Percentiles rank a stretch among this genome's conserved stretches.
Evolutionary conservation across 2,113 vertebrate species (phyloP).

Genomic region (Campylorhamphus procurvoides): DNA sequence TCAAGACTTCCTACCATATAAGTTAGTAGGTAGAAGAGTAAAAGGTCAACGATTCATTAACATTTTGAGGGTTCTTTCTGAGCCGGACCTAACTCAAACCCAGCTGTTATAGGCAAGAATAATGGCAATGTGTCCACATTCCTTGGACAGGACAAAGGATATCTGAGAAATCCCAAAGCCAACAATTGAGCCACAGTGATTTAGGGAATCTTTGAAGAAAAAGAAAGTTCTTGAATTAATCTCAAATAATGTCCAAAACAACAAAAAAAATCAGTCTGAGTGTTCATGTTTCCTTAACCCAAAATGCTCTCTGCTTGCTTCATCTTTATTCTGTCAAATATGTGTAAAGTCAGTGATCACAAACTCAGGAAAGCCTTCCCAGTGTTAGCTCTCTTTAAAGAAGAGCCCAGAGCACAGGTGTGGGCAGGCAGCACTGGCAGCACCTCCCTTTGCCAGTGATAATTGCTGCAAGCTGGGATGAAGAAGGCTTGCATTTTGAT

Average conservation of each 20-base stretch:
- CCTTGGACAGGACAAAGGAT: neutral
- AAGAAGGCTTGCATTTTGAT: neutral
- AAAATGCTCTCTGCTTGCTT: neutral
- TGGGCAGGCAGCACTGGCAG: neutral
- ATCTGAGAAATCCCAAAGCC: neutral
- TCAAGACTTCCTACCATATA: neutral
- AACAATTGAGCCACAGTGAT: neutral
- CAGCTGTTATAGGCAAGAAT: neutral
- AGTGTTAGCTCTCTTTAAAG: neutral
- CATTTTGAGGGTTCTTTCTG: neutral
- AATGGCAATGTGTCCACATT: neutral
- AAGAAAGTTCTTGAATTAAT: neutral
- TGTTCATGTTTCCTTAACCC: neutral
- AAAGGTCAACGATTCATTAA: neutral
- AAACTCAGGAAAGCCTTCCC: neutral
- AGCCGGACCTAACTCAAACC: neutral
- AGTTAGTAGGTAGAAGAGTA: neutral
- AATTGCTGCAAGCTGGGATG: neutral
- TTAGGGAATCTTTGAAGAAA: neutral
- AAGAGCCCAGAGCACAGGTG: neutral
- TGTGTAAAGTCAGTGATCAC: neutral
- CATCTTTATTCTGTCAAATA: neutral
- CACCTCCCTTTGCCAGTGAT: neutral
- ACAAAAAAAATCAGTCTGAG: neutral
- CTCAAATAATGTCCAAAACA: neutral